Base-by-base conservation (phyloP, 2,797 vertebrate genomes). In the Sebastes trivittatus region DNA sequence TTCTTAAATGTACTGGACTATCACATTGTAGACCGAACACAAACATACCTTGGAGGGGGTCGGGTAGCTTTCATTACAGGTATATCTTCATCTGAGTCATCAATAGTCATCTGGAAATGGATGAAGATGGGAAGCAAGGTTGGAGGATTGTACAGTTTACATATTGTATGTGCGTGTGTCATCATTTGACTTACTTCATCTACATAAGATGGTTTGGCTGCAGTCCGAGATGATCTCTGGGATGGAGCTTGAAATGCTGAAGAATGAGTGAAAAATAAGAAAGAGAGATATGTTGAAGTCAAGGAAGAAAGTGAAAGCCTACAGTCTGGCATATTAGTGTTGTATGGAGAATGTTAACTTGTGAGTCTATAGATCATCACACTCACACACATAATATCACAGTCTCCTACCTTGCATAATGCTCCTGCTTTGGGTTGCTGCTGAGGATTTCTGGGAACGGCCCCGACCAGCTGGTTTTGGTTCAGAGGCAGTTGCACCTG, bases 391-490 rank as follows among this genome's bases (percentile, higher is more conserved):
- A 67, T 13, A 23, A 75, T n/a, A 27, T 36, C 59, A 72, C n/a
- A 63, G 16, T 42, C 1, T 36, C 74, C 3, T 71, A 96, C 95
- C 95, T 64, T 96, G 94, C 87, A 96, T 84, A 66, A 96, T 96
- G 80, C 71, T 95, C 66, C 89, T 94, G 88, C 60, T 94, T 84
- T 93, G 94, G 49, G 70, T 80, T 5, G 93, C 7, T 72, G 87
- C 14, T 34, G 91, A 54, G 6, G 89, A 68, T 82, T 93, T 96
- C 79, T 91, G 92, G 65, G 90, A 76, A 36, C 92, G 86, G 8
- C 89, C 93, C 4, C 92, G 91, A 29, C 92, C 72, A 0, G 90
- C 83, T n/a, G 92, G 81, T 82, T 94, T 95, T 46, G 92, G 78
- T 77, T 95, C 93, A 20, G 89, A 46, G 4, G 88, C 77, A 20